Base-by-base conservation (phyloP, 2,888 invertebrate species). In the Clistopyga incitator region DNA sequence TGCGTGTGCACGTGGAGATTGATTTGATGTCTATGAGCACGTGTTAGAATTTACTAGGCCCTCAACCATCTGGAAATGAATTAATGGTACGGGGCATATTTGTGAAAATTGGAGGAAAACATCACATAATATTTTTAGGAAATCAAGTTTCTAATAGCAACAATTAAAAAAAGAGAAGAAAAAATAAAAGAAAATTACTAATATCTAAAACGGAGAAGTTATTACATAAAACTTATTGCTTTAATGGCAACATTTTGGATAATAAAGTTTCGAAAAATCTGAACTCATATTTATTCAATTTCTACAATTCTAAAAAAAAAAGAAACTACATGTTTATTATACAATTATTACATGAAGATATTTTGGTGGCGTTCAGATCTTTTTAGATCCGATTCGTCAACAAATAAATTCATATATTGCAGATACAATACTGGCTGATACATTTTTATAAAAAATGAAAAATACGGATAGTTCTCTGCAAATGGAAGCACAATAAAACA, bases 1-100 rank as follows among this genome's bases (percentile, higher is more conserved):
- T n/a, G n/a, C n/a, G n/a, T n/a, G n/a, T n/a, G n/a, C 77, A 81
- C 71, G 65, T 25, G 38, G 65, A 65, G 47, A 34, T 65, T 47
- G 23, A 65, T 47, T 76, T 81, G 81, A 76, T 64, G 76, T 56
- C 34, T 11, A 45, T 11, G 23, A 23, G 20, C 52, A 29, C 6
- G 18, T 52, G 64, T 8, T 45, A 45, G 13, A 64, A 50, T 50
- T 15, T 29, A 25, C 25, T 34, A 52, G 0, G 3, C 45, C 15
- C 13, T 13, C 13, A 45, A 45, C 8, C 13, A 42, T 42, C 42
- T 42, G 11, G 10, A 42, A 42, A 42, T 2, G 42, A 42, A 42
- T 42, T 42, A 29, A 29, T 29, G n/a, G n/a, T n/a, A n/a, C n/a
- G n/a, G n/a, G n/a, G n/a, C n/a, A n/a, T n/a, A n/a, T n/a, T n/a